These are phyloP conservation scores for Taenioides sp. DNA, from an alignment of 2,797 vertebrate species.

Conservation along the genomic window DNA sequence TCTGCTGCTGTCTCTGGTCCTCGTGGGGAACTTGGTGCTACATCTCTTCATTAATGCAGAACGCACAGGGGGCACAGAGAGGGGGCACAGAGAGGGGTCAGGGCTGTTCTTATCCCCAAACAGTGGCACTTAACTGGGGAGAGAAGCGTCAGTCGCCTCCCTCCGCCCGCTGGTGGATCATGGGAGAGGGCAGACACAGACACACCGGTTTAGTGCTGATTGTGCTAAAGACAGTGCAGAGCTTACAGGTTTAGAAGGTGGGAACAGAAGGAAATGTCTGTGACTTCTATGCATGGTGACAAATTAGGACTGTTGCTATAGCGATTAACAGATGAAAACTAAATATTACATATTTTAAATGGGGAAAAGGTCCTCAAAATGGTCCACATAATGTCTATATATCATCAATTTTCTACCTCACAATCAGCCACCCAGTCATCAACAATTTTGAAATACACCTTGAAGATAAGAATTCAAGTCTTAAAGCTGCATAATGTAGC, in stretches of 20 bases:
- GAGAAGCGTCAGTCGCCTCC: slow-evolving; percentile 69
- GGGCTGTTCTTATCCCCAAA: slow-evolving; percentile 46
- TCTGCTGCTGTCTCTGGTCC: slow-evolving; percentile 32
- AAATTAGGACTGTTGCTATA: too few relatives aligned
- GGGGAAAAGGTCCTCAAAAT: too few relatives aligned
- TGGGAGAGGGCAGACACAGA: slow-evolving; percentile 8
- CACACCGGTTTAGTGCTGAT: slow-evolving; percentile 54
- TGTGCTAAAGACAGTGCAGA: slow-evolving; percentile 56
- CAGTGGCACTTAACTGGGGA: slow-evolving; percentile 63
- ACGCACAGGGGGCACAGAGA: slow-evolving; percentile 18
- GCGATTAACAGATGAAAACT: too few relatives aligned
- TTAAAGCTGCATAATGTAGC: too few relatives aligned
- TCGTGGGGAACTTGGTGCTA: slow-evolving; percentile 60
- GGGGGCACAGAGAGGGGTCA: slow-evolving; percentile 19
- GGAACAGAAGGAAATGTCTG: background rate
- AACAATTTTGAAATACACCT: too few relatives aligned
- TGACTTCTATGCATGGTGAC: too few relatives aligned
- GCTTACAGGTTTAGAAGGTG: slow-evolving; percentile 10
- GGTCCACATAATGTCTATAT: too few relatives aligned
- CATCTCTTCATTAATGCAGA: slow-evolving; percentile 71
- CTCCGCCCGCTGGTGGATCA: slow-evolving; percentile 60
- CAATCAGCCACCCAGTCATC: too few relatives aligned
- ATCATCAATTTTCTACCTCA: too few relatives aligned
- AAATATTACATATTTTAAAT: too few relatives aligned
- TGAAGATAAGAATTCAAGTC: too few relatives aligned